phyloP scores from a whole-genome alignment of 2,113 vertebrate species.

The Puma concolor region DNA sequence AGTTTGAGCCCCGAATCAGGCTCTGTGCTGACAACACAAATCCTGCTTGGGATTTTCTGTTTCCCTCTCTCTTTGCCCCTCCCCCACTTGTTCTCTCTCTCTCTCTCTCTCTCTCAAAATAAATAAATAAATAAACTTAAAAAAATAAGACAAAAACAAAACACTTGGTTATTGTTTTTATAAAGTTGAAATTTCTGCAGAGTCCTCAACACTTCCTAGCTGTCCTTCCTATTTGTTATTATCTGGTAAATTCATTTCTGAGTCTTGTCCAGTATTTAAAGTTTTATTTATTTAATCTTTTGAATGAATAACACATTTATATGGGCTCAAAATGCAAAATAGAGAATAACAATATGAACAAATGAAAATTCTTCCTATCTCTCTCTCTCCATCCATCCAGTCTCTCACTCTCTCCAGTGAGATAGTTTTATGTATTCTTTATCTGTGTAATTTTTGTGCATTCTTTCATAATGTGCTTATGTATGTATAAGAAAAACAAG shows the following conservation, averaged over 20 bases:
- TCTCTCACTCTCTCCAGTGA: background rate
- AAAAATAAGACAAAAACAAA: background rate
- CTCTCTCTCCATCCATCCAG: background rate
- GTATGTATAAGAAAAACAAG: background rate
- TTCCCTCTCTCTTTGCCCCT: too few relatives aligned
- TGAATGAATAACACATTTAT: background rate
- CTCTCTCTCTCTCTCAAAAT: too few relatives aligned
- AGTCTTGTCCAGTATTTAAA: background rate
- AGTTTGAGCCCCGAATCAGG: too few relatives aligned
- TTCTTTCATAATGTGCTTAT: background rate
- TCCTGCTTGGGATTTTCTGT: too few relatives aligned
- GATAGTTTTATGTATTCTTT: background rate
- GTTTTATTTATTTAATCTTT: background rate
- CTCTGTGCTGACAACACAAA: too few relatives aligned
- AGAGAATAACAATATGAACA: background rate
- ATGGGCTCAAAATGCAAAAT: background rate
- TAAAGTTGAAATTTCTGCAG: slow-evolving; percentile 19
- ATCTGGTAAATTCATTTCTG: background rate
- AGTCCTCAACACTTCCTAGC: background rate
- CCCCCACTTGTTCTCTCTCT: too few relatives aligned
- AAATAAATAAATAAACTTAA: too few relatives aligned
- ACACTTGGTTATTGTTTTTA: background rate
- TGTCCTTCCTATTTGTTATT: background rate
- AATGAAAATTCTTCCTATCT: background rate
- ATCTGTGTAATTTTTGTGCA: background rate